These are phyloP conservation scores for Amphiduros pacificus DNA, from an alignment of 2,888 invertebrate species.

Conservation along the genomic window DNA sequence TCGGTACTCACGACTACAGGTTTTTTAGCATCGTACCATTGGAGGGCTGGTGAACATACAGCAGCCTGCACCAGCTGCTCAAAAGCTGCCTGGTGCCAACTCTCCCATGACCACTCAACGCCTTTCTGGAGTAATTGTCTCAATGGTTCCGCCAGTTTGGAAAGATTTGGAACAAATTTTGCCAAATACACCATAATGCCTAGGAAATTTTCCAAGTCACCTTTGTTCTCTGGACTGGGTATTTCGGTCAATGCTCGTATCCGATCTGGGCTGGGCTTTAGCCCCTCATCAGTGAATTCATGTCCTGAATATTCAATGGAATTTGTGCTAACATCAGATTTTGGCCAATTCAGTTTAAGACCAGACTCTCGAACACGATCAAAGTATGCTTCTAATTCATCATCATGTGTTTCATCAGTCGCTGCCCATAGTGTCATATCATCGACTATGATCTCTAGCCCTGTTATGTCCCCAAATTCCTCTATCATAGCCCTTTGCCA, in stretches of 20 bases:
- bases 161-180: conserved; percentile 20
- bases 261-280: no score
- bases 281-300: no score
- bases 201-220: no score
- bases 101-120: conserved; percentile 23
- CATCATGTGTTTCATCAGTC: conserved; percentile 12
- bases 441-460: conserved; percentile 24
- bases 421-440: no score
- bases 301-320: no score
- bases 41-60: conserved; percentile 11
- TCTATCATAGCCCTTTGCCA: conserved; percentile 24
- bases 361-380: conserved; percentile 16
- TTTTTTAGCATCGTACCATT: conserved; percentile 11
- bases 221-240: no score
- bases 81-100: conserved; percentile 22
- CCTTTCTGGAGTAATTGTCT: conserved; percentile 21
- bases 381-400: conserved; percentile 5
- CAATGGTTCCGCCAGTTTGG: conserved; percentile 18
- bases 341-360: conserved; percentile 23
- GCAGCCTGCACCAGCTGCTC: background rate
- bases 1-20: conserved; percentile 13
- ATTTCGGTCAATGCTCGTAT: no score
- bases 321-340: conserved; percentile 12
- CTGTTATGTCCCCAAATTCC: conserved; percentile 21
- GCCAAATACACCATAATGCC: conserved; percentile 27